Conservation (phyloP, 2,113 vertebrate species). For the Microtus pennsylvanicus region DNA sequence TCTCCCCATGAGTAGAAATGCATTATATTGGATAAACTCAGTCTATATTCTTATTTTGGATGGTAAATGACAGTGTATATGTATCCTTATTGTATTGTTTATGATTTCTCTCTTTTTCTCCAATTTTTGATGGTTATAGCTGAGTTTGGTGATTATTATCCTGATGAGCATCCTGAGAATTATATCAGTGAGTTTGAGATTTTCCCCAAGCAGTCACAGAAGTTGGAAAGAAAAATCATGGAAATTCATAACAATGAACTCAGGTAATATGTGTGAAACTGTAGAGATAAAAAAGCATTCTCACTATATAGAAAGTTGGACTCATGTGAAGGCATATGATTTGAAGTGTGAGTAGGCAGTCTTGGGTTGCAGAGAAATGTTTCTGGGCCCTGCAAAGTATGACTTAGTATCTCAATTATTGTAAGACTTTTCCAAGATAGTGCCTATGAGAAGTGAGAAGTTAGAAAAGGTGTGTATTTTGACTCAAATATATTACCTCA, state of each 20-base stretch:
- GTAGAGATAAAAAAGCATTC: not conserved
- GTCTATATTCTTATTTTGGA: not conserved
- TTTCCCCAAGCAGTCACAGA: constrained; percentile 98
- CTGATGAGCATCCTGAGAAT: constrained; percentile 95
- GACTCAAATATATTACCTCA: not conserved
- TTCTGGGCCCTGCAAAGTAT: not conserved
- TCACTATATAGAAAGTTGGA: not conserved
- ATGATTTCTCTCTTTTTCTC: constrained; percentile 62
- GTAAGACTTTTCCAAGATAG: not conserved
- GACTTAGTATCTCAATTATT: not conserved
- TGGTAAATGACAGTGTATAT: not conserved
- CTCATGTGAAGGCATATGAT: not conserved
- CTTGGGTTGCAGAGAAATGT: not conserved
- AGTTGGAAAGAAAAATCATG: constrained; percentile 96
- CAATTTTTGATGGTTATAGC: constrained; percentile 86
- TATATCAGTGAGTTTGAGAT: constrained; percentile 97
- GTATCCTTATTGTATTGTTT: not conserved
- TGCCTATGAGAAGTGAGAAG: not conserved
- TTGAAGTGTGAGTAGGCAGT: no score
- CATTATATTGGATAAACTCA: not conserved
- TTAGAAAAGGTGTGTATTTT: not conserved
- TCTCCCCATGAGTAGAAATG: not conserved
- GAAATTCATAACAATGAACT: constrained; percentile 97
- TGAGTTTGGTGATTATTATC: constrained; percentile 97
- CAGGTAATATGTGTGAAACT: constrained; percentile 88